phyloP scores from a whole-genome alignment of 2,797 vertebrate genomes.

The Poeciliopsis paucimaculata region DNA sequence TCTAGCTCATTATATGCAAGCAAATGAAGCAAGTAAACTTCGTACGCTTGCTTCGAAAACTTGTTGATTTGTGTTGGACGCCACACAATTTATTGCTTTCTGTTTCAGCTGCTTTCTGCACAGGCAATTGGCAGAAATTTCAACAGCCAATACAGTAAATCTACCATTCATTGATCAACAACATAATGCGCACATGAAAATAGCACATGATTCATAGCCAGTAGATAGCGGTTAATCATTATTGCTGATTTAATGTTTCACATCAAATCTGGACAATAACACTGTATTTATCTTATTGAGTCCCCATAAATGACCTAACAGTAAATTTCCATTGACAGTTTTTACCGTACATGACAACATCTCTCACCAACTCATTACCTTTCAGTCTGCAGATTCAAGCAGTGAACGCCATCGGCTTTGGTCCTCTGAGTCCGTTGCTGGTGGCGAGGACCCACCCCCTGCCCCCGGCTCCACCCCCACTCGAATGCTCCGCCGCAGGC shows the following conservation, averaged over 20 bases:
- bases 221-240: not conserved
- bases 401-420: conserved; percentile 91
- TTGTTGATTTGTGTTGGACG: not conserved
- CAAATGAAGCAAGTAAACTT: not conserved
- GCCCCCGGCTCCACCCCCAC: conserved; percentile 90
- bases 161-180: not conserved
- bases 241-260: not conserved
- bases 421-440: conserved; percentile 88
- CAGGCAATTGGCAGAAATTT: not conserved
- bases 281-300: not conserved
- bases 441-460: conserved; percentile 89
- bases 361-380: not conserved
- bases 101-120: not conserved
- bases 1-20: not conserved
- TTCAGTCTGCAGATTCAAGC: conserved; percentile 92
- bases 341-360: not conserved
- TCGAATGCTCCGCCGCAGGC: conserved; percentile 93
- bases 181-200: not conserved
- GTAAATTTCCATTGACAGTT: not conserved
- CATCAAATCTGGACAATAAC: not conserved
- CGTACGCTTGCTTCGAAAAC: not conserved
- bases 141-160: not conserved
- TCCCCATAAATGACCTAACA: not conserved
- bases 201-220: not conserved
- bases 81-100: not conserved